Evolutionary conservation across 2,113 vertebrate genomes (phyloP).

Genomic region (Oreotragus oreotragus): DNA sequence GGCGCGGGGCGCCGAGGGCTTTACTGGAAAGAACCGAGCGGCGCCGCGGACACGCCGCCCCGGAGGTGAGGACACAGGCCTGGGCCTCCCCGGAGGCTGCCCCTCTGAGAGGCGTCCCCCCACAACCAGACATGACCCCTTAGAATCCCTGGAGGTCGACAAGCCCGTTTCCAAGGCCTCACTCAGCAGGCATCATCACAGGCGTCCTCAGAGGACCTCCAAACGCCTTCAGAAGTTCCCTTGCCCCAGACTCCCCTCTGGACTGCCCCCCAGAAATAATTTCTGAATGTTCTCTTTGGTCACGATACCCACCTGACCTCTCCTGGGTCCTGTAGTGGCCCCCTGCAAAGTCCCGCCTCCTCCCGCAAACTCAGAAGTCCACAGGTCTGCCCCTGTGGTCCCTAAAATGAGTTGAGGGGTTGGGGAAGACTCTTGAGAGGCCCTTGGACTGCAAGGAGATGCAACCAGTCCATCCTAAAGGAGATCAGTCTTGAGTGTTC

Average conservation of each 20-base stretch:
- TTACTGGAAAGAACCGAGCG: accelerated
- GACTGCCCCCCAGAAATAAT: not conserved
- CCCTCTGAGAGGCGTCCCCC: not conserved
- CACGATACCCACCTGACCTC: not conserved
- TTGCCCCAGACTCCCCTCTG: not conserved
- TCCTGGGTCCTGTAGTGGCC: not conserved
- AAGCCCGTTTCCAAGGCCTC: not conserved
- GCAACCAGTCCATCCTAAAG: no score
- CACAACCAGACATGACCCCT: not conserved
- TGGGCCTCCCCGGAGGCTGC: no score
- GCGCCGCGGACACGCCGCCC: not conserved
- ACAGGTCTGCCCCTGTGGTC: no score
- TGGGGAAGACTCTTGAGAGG: no score
- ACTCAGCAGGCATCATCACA: not conserved
- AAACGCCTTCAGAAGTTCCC: no score
- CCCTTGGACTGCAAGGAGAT: no score
- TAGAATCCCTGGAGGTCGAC: not conserved
- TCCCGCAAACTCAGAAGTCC: not conserved
- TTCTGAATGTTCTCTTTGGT: not conserved
- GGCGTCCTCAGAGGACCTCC: not conserved
- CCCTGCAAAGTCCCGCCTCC: accelerated
- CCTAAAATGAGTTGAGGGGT: no score
- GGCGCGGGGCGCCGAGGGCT: not conserved
- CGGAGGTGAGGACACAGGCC: not conserved
- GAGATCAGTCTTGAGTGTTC: no score